Evolutionary conservation across 2,797 vertebrate species (phyloP).

Genomic region (Peromyscus attwateri): DNA sequence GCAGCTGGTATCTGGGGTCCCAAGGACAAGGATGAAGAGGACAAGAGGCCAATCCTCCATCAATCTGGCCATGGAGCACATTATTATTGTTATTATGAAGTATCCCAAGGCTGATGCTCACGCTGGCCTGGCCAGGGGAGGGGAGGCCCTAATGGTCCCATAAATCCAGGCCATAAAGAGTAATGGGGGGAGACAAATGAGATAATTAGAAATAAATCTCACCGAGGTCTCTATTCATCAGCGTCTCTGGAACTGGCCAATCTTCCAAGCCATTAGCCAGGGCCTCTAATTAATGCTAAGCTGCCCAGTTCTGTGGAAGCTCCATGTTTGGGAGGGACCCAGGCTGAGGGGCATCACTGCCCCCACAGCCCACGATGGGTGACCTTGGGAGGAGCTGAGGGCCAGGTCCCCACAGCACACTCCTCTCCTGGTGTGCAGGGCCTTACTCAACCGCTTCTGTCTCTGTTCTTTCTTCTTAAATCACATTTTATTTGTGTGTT

Average conservation of each 20-base stretch:
- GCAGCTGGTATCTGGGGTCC: not conserved
- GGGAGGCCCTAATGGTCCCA: conserved; percentile 94
- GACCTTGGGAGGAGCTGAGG: conserved; percentile 61
- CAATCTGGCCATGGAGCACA: conserved; percentile 80
- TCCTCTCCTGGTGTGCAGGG: not conserved
- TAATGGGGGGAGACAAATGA: conserved; percentile 99
- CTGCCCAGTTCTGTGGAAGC: conserved; percentile 70
- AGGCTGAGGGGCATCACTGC: not conserved
- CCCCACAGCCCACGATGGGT: not conserved
- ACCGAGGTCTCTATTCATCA: conserved; percentile 98
- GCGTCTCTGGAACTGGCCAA: conserved; percentile 97
- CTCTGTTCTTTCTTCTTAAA: not conserved
- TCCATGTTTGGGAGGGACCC: not conserved
- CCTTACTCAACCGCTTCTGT: not conserved
- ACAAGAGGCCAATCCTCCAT: conserved; percentile 76
- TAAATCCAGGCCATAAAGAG: conserved; percentile 99
- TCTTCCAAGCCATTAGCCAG: conserved; percentile 98
- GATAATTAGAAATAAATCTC: conserved; percentile 99
- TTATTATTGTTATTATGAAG: conserved; percentile 90
- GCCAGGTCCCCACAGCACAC: not conserved
- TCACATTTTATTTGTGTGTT: not conserved
- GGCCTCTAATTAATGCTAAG: conserved; percentile 96
- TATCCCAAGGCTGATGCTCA: conserved; percentile 86
- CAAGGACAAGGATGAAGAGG: conserved; percentile 60
- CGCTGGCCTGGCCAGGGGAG: conserved; percentile 75